Evolutionary conservation across 1,140 invertebrate genomes (phyloP).

Genomic region (Argopecten irradians): DNA sequence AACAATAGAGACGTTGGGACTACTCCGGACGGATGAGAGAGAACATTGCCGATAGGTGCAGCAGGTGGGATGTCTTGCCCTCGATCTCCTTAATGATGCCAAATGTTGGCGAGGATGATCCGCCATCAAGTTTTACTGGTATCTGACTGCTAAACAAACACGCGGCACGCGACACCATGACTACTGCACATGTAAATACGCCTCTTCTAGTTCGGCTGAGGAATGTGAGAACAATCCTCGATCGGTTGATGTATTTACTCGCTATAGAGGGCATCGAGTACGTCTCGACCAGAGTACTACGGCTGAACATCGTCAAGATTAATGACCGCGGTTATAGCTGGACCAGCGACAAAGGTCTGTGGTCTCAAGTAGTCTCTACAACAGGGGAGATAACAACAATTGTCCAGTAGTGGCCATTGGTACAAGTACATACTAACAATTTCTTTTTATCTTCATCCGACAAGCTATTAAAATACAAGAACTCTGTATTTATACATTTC

Average conservation of each 20-base stretch:
- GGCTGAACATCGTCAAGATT: not conserved
- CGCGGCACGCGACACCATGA: conserved; percentile 19
- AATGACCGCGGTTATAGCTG: not conserved
- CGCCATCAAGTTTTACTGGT: conserved; percentile 5
- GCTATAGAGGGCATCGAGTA: not conserved
- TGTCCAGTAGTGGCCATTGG: not conserved
- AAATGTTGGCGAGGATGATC: conserved; percentile 20
- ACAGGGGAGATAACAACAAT: not conserved
- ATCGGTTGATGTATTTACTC: not conserved
- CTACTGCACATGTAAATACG: not conserved
- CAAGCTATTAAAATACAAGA: not conserved
- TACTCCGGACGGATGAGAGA: not conserved
- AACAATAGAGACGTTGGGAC: not conserved
- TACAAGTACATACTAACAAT: not conserved
- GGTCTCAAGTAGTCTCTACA: not conserved
- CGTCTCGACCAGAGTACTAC: conserved; percentile 20
- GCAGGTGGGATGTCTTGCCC: not conserved
- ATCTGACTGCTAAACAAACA: conserved; percentile 8
- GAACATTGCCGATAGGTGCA: not conserved
- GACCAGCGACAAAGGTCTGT: conserved; percentile 5
- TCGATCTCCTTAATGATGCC: not conserved
- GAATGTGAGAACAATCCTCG: conserved; percentile 8
- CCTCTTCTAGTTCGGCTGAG: not conserved
- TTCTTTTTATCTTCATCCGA: not conserved
- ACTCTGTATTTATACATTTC: not conserved